Evolutionary conservation across 2,888 invertebrate species (phyloP).

Genomic region (Rutpela maculata): DNA sequence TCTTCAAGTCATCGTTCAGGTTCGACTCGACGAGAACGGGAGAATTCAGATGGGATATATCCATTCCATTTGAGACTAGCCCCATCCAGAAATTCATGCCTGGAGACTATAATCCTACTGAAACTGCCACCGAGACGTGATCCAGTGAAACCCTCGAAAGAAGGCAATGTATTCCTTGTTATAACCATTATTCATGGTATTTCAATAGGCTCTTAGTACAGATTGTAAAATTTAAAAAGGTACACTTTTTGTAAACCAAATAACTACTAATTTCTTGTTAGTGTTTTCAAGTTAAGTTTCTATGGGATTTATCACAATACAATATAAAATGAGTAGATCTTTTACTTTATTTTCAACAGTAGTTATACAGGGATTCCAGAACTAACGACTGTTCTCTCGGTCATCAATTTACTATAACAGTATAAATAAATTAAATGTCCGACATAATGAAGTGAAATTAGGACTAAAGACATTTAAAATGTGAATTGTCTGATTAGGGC

Average conservation of each 20-base stretch:
- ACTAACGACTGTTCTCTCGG: no score
- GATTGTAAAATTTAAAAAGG: background rate
- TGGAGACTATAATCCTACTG: conserved; percentile 52
- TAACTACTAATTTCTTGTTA: no score
- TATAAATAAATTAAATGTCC: no score
- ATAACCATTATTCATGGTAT: conserved; percentile 35
- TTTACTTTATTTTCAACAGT: no score
- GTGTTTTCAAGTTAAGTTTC: no score
- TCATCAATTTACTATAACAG: no score
- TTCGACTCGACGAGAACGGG: conserved; percentile 40
- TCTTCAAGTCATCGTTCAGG: conserved; percentile 43
- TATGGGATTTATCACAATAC: no score
- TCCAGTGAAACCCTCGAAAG: conserved; percentile 24
- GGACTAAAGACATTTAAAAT: no score
- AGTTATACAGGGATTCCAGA: no score
- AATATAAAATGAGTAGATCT: no score
- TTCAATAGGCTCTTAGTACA: conserved; percentile 11
- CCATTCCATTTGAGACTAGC: conserved; percentile 50
- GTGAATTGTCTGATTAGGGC: no score
- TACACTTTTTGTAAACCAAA: background rate
- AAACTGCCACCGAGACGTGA: conserved; percentile 51
- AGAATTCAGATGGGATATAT: conserved; percentile 51
- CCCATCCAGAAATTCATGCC: conserved; percentile 54
- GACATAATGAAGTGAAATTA: no score
- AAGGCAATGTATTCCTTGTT: conserved; percentile 28